These are phyloP conservation scores for Varanus komodoensis DNA, from an alignment of 2,113 vertebrate genomes.

Conservation along the genomic window DNA sequence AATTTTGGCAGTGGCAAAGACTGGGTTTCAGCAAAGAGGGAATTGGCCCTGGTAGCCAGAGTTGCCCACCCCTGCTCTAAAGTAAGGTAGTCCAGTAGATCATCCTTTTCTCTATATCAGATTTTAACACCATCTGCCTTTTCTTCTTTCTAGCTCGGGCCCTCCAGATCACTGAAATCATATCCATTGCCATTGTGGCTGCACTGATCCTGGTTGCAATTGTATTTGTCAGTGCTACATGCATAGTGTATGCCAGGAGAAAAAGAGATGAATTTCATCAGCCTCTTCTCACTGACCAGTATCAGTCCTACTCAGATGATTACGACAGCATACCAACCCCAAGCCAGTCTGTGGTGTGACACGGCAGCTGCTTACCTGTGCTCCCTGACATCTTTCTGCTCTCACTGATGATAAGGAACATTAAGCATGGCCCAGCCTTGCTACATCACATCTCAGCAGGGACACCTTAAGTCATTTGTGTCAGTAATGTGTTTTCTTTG, in stretches of 20 bases:
- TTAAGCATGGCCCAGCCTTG: slow-evolving; percentile 34
- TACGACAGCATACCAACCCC: slow-evolving; percentile 81
- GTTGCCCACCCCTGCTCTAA: background rate
- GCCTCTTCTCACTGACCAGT: slow-evolving; percentile 90
- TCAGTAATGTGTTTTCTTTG: slow-evolving; percentile 6
- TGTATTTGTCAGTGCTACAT: slow-evolving; percentile 84
- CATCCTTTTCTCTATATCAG: background rate
- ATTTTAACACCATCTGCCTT: background rate
- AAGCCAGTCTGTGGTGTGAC: slow-evolving; percentile 87
- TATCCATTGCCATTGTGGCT: slow-evolving; percentile 87
- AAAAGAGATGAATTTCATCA: slow-evolving; percentile 84
- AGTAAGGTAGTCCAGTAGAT: background rate
- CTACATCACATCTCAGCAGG: background rate
- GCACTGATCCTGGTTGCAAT: slow-evolving; percentile 86
- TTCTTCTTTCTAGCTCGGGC: slow-evolving; percentile 75
- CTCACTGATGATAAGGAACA: slow-evolving; percentile 64
- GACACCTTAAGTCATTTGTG: slow-evolving; percentile 7
- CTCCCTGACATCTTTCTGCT: slow-evolving; percentile 42
- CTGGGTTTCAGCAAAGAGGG: no score
- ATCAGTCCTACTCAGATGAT: slow-evolving; percentile 91
- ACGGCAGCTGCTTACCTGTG: background rate
- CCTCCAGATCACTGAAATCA: slow-evolving; percentile 87
- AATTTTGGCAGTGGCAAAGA: no score
- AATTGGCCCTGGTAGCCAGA: background rate
- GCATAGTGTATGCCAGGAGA: slow-evolving; percentile 78